Conservation (phyloP, 2,888 invertebrate genomes). For the Brenthis hecate region DNA sequence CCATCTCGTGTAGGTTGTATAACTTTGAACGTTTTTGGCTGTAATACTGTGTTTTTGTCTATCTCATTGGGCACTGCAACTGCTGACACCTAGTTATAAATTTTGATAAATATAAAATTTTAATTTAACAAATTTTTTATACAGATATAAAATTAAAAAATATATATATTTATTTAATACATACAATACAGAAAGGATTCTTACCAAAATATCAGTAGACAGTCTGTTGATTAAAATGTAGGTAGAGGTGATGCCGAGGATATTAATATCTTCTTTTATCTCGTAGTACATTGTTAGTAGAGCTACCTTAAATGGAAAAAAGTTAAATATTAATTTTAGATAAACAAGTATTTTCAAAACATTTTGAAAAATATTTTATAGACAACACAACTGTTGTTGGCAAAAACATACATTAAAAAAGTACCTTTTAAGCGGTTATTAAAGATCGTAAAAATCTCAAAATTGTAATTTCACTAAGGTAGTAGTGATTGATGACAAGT, state of each 20-base stretch:
- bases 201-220: slow-evolving; percentile 77
- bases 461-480: too few relatives aligned
- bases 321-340: background rate
- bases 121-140: background rate
- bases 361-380: too few relatives aligned
- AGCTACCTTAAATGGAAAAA: slow-evolving; percentile 71
- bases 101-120: background rate
- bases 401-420: background rate
- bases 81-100: slow-evolving; percentile 42
- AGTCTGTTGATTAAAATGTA: slow-evolving; percentile 85
- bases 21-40: slow-evolving; percentile 52
- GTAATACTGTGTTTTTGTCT: slow-evolving; percentile 41
- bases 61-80: slow-evolving; percentile 48
- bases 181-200: slow-evolving; percentile 43
- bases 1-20: slow-evolving; percentile 51
- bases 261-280: slow-evolving; percentile 85
- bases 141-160: background rate
- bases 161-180: slow-evolving; percentile 55
- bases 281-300: slow-evolving; percentile 85
- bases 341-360: background rate
- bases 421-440: too few relatives aligned
- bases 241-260: slow-evolving; percentile 84
- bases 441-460: too few relatives aligned
- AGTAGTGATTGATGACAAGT: too few relatives aligned
- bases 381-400: background rate